Evolutionary conservation across 2,113 vertebrate species (phyloP).

Genomic region (Oryzias curvinotus): DNA sequence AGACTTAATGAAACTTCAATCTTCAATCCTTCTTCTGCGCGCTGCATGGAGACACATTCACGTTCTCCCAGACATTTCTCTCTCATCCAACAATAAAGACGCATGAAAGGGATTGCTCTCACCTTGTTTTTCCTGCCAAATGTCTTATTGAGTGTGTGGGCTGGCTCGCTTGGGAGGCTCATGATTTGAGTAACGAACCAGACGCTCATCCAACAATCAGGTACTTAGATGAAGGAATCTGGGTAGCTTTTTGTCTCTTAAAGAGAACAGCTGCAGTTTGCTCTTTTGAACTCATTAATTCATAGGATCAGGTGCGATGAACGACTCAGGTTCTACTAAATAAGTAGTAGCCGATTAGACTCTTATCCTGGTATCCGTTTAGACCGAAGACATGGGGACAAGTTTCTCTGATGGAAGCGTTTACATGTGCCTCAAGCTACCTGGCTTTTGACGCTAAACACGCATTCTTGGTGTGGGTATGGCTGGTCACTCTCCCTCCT

Average conservation of each 20-base stretch:
- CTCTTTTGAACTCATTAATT: neutral
- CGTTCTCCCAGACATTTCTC: neutral
- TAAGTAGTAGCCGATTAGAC: too few species aligned
- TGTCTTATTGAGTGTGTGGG: slow-evolving; percentile 20
- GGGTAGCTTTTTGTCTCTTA: slow-evolving; percentile 10
- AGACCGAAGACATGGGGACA: too few species aligned
- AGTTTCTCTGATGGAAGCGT: too few species aligned
- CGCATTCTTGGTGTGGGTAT: too few species aligned
- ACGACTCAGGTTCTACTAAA: too few species aligned
- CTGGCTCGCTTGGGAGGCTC: slow-evolving; percentile 12
- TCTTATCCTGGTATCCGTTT: too few species aligned
- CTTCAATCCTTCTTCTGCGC: too few species aligned
- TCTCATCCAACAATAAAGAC: slow-evolving; percentile 12
- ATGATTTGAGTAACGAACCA: slow-evolving; percentile 10
- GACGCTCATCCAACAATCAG: slow-evolving; percentile 25
- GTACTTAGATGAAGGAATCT: slow-evolving; percentile 12
- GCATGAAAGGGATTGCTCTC: slow-evolving; percentile 24
- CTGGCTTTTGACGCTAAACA: too few species aligned
- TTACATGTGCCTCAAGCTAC: too few species aligned
- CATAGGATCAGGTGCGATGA: neutral
- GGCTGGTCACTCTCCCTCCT: too few species aligned
- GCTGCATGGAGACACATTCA: too few species aligned
- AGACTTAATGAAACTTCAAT: neutral
- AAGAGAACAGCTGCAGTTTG: slow-evolving; percentile 2
- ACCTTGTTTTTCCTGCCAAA: slow-evolving; percentile 45